phyloP scores from a whole-genome alignment of 2,113 vertebrate genomes.

The Ancistrus triradiatus region DNA sequence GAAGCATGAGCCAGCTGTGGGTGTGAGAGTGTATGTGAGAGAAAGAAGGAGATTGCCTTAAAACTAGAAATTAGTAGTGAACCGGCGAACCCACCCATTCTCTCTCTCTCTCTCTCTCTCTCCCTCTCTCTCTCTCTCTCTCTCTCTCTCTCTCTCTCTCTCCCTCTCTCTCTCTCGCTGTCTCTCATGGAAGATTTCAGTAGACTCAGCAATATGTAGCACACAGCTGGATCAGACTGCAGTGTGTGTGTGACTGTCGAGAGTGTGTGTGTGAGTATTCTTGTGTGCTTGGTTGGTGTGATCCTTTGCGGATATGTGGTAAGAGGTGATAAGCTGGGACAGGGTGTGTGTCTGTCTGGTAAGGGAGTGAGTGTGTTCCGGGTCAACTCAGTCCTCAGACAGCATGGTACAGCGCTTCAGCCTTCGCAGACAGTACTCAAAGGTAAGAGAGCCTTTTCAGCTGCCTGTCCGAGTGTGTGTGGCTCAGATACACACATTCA shows the following conservation, averaged over 20 bases:
- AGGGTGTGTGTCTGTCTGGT: conserved; percentile 38
- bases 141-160: conserved; percentile 19
- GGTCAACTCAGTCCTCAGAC: conserved; percentile 46
- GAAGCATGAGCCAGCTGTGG: conserved; percentile 33
- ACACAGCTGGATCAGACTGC: conserved; percentile 21
- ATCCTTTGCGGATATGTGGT: conserved; percentile 3
- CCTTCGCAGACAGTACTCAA: conserved; percentile 69
- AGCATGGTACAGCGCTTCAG: conserved; percentile 76
- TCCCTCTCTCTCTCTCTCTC: conserved; percentile 22
- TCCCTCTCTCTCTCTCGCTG: conserved; percentile 20
- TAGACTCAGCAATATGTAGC: conserved; percentile 25
- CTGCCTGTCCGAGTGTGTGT: conserved; percentile 20
- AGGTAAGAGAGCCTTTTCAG: conserved; percentile 62
- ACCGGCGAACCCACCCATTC: conserved; percentile 5
- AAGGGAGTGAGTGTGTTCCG: conserved; percentile 13
- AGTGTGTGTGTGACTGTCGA: not conserved
- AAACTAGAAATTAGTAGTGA: conserved; percentile 19
- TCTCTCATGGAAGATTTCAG: conserved; percentile 9
- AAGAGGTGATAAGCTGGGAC: not conserved
- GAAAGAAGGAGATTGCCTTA: not conserved
- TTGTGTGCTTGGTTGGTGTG: conserved; percentile 33
- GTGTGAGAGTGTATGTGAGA: conserved; percentile 11
- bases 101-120: conserved; percentile 16
- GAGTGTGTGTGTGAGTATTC: not conserved
- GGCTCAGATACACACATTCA: too few relatives aligned